These are phyloP conservation scores for Rhagologus leucostigma DNA, from an alignment of 2,113 vertebrate species.

Conservation along the genomic window DNA sequence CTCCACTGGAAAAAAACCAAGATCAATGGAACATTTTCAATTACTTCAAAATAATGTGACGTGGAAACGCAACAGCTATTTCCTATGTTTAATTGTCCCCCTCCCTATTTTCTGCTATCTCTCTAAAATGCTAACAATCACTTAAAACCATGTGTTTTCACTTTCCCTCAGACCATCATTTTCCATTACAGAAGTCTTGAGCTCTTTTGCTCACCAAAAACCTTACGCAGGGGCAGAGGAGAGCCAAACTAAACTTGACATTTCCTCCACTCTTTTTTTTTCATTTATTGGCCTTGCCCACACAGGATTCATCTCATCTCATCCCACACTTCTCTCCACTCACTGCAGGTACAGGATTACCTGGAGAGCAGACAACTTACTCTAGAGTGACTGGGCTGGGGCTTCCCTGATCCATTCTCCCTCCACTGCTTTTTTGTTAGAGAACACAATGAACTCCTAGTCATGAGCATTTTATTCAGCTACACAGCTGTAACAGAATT, in stretches of 20 bases:
- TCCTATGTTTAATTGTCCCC: neutral
- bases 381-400: neutral
- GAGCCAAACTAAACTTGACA: neutral
- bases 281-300: neutral
- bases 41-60: neutral
- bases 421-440: neutral
- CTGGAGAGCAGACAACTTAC: accelerated
- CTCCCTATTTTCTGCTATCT: neutral
- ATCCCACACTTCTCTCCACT: neutral
- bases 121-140: conserved; percentile 9
- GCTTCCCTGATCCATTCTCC: neutral
- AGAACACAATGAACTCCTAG: neutral
- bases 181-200: neutral
- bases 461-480: neutral
- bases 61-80: neutral
- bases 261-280: neutral
- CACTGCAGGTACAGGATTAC: neutral
- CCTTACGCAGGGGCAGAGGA: neutral
- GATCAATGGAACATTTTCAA: neutral
- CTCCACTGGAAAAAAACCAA: neutral
- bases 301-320: neutral
- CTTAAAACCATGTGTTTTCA: neutral
- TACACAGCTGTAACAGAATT: neutral
- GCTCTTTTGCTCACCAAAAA: neutral
- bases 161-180: neutral